phyloP scores from a whole-genome alignment of 2,113 vertebrate genomes.

The Alectura lathami region DNA sequence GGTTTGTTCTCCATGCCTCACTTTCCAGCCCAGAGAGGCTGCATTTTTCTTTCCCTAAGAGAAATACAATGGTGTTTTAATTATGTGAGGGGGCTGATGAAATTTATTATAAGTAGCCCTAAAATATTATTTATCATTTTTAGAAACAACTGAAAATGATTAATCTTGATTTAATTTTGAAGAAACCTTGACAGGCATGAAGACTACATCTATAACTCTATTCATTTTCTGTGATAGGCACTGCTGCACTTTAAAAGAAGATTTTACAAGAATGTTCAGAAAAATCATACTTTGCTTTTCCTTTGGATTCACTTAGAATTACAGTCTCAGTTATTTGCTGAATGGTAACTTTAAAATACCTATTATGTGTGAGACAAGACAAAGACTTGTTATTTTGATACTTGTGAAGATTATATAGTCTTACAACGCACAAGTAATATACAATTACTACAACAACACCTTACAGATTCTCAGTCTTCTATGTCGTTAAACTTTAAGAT shows the following conservation, averaged over 20 bases:
- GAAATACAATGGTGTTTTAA: not conserved
- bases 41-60: not conserved
- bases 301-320: not conserved
- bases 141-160: not conserved
- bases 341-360: not conserved
- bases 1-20: not conserved
- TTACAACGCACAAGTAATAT: not conserved
- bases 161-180: not conserved
- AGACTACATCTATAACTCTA: not conserved
- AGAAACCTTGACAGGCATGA: not conserved
- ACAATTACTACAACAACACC: not conserved
- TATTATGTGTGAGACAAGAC: not conserved
- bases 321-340: not conserved
- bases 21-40: not conserved
- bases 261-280: not conserved
- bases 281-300: not conserved
- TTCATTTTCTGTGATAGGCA: not conserved
- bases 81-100: not conserved
- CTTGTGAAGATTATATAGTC: not conserved
- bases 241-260: not conserved
- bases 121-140: not conserved
- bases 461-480: not conserved
- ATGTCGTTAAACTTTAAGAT: not conserved
- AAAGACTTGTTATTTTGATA: not conserved
- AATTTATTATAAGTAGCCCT: not conserved